A percentile compares a stretch with the other conserved stretches of the same genome.
Evolutionary conservation across 2,797 vertebrate genomes (phyloP).

Genomic region (Vespertilio murinus): DNA sequence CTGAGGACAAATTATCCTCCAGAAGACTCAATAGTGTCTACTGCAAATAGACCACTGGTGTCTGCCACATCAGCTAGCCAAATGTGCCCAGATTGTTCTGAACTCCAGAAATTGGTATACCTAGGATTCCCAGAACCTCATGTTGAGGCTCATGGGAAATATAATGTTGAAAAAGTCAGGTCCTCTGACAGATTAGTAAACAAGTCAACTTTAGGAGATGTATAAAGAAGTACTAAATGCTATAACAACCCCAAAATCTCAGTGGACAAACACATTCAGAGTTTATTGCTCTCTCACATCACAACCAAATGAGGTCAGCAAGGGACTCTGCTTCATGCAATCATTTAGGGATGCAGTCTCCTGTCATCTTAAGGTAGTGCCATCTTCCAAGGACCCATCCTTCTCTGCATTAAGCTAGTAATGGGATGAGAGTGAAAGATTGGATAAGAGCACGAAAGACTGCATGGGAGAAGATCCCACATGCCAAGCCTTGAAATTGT

Average conservation of each 20-base stretch:
- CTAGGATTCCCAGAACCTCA: background rate
- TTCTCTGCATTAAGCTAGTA: background rate
- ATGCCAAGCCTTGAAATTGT: background rate
- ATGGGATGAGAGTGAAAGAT: background rate
- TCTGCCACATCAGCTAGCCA: background rate
- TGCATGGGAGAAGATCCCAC: background rate
- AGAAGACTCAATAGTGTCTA: background rate
- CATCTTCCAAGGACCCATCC: background rate
- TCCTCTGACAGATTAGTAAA: background rate
- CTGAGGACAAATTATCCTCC: background rate
- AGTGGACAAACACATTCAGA: background rate
- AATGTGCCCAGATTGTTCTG: background rate
- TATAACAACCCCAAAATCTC: background rate
- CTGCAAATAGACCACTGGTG: background rate
- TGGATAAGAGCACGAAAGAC: background rate
- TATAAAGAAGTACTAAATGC: background rate
- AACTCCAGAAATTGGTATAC: background rate
- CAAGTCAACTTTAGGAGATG: background rate
- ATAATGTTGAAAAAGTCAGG: background rate
- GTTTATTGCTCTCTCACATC: background rate
- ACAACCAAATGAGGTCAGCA: background rate
- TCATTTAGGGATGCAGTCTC: background rate
- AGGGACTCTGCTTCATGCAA: background rate
- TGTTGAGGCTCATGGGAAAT: background rate
- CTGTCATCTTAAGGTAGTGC: background rate